Evolutionary conservation across 2,797 vertebrate species (phyloP), one percentile per base, ranked within the genome.

Genomic region (Parauchenoglanis punctatus): DNA sequence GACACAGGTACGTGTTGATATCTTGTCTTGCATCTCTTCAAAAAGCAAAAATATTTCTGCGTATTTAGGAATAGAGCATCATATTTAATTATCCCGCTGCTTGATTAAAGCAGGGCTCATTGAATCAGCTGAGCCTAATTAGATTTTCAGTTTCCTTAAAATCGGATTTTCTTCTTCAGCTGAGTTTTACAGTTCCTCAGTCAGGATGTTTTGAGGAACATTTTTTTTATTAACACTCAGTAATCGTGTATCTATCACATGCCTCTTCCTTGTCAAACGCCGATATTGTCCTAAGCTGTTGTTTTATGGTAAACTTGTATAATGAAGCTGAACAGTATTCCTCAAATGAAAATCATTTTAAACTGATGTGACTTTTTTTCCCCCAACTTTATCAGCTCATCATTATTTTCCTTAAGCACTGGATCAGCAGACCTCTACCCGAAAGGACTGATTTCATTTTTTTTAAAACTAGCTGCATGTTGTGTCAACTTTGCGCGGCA

Each of bases 401-500:
- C 49, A 52, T 58, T 86, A 49, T 82, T 70, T 80, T 65, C 82
- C 82, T 83, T 72, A 87, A 63, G 17, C 68, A 65, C n/a, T 75
- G 81, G 46, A 44, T 61, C 1, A 65, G 76, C 73, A 73, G 85
- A 83, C 59, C 63, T 73, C 18, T 72, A 59, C 80, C 86, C 10
- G 0, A 67, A 81, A 80, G 15, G 46, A 63, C 18, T 58, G 58
- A 52, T 86, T 82, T 85, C 4, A 91, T 92, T 90, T 90, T 83
- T 82, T 83, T 11, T 91, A 89, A 90, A 89, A 87, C 7, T 56
- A 31, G 92, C 82, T 92, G 90, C 93, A 92, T 96, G 94, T 96
- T 95, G 90, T 96, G 95, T 95, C 94, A 96, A 96, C 95, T 93
- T 86, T 28, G 17, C 84, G 35, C 40, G 70, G 61, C 84, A 82